phyloP scores from a whole-genome alignment of 2,888 invertebrate species.

The Napeogenes inachia region DNA sequence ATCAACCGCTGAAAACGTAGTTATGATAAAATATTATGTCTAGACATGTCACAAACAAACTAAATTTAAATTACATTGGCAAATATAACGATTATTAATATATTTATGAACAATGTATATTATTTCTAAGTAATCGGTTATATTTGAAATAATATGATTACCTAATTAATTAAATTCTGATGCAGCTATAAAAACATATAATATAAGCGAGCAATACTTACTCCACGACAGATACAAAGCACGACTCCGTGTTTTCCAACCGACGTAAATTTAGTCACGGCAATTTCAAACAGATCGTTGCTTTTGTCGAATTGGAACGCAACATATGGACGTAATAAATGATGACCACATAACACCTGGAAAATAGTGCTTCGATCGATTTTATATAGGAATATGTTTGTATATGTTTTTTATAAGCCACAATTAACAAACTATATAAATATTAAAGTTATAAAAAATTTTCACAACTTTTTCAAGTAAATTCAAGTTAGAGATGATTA shows the following conservation, averaged over 20 bases:
- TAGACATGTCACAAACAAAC: too few species aligned
- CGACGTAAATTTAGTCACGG: slow-evolving; percentile 35
- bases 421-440: background rate
- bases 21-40: too few species aligned
- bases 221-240: slow-evolving; percentile 37
- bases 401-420: slow-evolving; percentile 12
- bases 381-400: slow-evolving; percentile 13
- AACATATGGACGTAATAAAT: slow-evolving; percentile 43
- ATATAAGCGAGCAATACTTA: slow-evolving; percentile 31
- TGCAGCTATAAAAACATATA: slow-evolving; percentile 50
- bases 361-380: slow-evolving; percentile 44
- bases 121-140: too few species aligned
- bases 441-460: too few species aligned
- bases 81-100: too few species aligned
- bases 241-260: slow-evolving; percentile 25
- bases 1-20: too few species aligned
- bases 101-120: too few species aligned
- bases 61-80: too few species aligned
- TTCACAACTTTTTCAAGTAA: too few species aligned
- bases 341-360: slow-evolving; percentile 35
- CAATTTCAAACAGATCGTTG: slow-evolving; percentile 32
- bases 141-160: background rate
- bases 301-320: slow-evolving; percentile 37
- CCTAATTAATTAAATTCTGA: slow-evolving; percentile 22
- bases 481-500: too few species aligned